These are phyloP conservation scores for Carassius auratus DNA, from an alignment of 2,113 vertebrate species.

Conservation along the genomic window DNA sequence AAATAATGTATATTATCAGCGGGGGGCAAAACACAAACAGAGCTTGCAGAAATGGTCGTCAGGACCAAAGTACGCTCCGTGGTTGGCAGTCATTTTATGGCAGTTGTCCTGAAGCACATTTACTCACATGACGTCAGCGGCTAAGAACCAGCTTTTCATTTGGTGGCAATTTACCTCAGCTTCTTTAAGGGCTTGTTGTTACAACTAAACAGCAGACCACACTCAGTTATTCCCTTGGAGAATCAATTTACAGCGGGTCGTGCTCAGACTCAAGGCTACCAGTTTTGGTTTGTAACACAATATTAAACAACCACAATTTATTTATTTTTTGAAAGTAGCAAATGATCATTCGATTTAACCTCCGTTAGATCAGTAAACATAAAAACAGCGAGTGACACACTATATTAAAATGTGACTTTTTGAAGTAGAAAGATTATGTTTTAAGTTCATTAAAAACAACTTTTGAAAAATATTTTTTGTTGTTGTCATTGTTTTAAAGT, in stretches of 20 bases:
- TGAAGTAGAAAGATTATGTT: no score
- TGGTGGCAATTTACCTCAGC: constrained; percentile 85
- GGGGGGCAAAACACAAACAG: constrained; percentile 44
- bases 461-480: no score
- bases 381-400: no score
- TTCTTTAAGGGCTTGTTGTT: constrained; percentile 82
- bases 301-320: no score
- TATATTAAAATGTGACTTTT: no score
- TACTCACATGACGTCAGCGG: constrained; percentile 93
- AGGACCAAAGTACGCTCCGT: constrained; percentile 87
- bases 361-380: not conserved
- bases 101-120: constrained; percentile 86
- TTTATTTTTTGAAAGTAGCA: not conserved
- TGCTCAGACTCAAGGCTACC: constrained; percentile 67
- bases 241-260: constrained; percentile 85
- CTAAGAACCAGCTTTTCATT: constrained; percentile 87
- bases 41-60: constrained; percentile 75
- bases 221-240: constrained; percentile 88
- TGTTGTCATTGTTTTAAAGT: no score
- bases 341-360: not conserved
- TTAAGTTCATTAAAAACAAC: no score
- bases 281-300: not conserved
- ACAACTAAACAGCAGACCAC: constrained; percentile 82
- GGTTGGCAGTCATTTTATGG: constrained; percentile 83
- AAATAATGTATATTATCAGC: not conserved